Evolutionary conservation across 64 coral and sea anemone species (phyloP).

Genomic region (Platygyra sinensis): DNA sequence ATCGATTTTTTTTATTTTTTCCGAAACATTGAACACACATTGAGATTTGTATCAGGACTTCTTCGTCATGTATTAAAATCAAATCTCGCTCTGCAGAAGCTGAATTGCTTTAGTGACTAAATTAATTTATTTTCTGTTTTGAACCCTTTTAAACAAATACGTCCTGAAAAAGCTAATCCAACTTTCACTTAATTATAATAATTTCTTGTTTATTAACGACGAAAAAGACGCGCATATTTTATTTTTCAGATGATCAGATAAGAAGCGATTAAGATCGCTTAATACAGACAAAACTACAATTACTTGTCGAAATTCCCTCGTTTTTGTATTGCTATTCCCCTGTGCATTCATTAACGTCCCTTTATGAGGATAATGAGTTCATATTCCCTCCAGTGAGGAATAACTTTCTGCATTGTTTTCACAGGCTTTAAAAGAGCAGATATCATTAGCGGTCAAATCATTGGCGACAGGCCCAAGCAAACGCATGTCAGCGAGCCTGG

Average conservation of each 20-base stretch:
- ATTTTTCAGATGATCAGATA: constrained; percentile 10
- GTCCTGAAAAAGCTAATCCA: neutral
- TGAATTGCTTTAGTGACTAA: too few relatives aligned
- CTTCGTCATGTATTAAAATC: neutral
- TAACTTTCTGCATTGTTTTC: constrained; percentile 23
- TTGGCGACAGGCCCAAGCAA: neutral
- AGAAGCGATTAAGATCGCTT: constrained; percentile 8
- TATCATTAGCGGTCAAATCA: neutral
- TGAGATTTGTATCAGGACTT: neutral
- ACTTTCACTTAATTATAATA: neutral
- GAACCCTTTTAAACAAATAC: neutral
- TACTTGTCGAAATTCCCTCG: neutral
- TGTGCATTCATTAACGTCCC: neutral
- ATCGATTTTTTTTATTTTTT: neutral
- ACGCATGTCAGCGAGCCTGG: neutral
- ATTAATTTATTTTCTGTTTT: neutral
- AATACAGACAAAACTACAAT: constrained; percentile 29
- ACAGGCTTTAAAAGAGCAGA: constrained; percentile 34
- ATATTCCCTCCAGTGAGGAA: neutral
- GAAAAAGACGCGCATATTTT: neutral
- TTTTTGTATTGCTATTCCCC: neutral
- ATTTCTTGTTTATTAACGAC: constrained; percentile 23
- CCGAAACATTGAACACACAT: neutral
- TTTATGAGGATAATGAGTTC: constrained; percentile 27
- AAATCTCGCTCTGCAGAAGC: too few relatives aligned